Conservation (phyloP, 1,140 invertebrate species). For the Drosophila paulistorum region DNA sequence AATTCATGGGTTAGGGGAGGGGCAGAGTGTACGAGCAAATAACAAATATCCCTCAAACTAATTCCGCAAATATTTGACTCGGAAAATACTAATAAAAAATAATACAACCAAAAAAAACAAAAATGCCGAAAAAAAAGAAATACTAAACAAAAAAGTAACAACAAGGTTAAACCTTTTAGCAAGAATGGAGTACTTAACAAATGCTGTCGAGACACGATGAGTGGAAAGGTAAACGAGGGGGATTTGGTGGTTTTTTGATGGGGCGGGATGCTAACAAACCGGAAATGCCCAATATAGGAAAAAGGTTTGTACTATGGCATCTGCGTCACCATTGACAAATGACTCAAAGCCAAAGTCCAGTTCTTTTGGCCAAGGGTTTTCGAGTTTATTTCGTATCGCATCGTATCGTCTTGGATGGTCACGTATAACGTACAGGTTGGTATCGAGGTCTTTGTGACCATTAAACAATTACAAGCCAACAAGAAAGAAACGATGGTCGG, state of each 20-base stretch:
- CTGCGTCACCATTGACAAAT: conserved; percentile 19
- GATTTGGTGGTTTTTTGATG: not conserved
- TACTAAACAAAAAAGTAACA: conserved; percentile 21
- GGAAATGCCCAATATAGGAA: conserved; percentile 30
- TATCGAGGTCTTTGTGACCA: conserved; percentile 50
- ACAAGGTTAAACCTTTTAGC: conserved; percentile 73
- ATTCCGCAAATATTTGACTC: conserved; percentile 56
- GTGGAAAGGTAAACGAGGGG: conserved; percentile 6
- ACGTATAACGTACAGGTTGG: conserved; percentile 26
- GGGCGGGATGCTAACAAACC: conserved; percentile 19
- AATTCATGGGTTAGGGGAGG: not conserved
- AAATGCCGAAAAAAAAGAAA: conserved; percentile 1
- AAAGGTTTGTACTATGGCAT: not conserved
- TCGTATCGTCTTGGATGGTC: conserved; percentile 16
- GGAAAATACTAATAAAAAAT: conserved; percentile 5
- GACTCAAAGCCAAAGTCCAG: conserved; percentile 30
- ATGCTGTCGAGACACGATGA: conserved; percentile 27
- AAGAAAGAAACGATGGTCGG: conserved; percentile 9
- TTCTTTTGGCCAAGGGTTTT: conserved; percentile 25
- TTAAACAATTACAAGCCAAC: conserved; percentile 32
- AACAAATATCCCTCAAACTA: conserved; percentile 31
- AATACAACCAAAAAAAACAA: conserved; percentile 18
- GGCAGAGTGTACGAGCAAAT: not conserved
- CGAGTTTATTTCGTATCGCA: not conserved
- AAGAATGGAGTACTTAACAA: conserved; percentile 63